These are phyloP conservation scores for Calameuta idolon DNA, from an alignment of 2,888 invertebrate genomes.

Conservation along the genomic window DNA sequence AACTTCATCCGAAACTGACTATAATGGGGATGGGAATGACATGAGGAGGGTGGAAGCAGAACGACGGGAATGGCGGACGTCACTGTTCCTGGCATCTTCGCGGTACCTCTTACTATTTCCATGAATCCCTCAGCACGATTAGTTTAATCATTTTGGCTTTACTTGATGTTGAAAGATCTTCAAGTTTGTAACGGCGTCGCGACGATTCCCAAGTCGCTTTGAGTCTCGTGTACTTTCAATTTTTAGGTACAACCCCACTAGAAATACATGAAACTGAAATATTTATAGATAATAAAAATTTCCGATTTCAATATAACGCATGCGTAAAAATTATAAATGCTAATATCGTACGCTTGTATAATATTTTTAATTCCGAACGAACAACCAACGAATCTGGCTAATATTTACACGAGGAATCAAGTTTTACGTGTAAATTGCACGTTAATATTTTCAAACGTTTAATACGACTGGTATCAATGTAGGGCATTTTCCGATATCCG, in stretches of 20 bases:
- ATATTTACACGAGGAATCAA: neutral
- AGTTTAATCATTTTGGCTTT: neutral
- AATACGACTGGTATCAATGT: neutral
- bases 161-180: too few relatives aligned
- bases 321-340: too few relatives aligned
- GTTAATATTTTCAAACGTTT: neutral
- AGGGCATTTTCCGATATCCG: neutral
- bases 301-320: too few relatives aligned
- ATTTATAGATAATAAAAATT: too few relatives aligned
- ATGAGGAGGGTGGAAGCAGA: neutral
- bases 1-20: slow-evolving; percentile 26
- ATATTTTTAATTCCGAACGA: too few relatives aligned
- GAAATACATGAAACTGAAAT: too few relatives aligned
- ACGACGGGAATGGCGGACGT: slow-evolving; percentile 12
- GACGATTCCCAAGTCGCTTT: too few relatives aligned
- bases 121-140: neutral
- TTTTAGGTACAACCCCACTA: too few relatives aligned
- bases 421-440: neutral
- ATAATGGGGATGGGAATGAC: neutral
- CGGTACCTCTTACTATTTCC: neutral
- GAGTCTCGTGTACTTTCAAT: too few relatives aligned
- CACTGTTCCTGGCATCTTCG: slow-evolving; percentile 33
- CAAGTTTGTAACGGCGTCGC: too few relatives aligned
- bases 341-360: too few relatives aligned
- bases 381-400: neutral